Evolutionary conservation across 2,113 vertebrate genomes (phyloP), one percentile per base, ranked within the genome.

Genomic region (Origma solitaria): DNA sequence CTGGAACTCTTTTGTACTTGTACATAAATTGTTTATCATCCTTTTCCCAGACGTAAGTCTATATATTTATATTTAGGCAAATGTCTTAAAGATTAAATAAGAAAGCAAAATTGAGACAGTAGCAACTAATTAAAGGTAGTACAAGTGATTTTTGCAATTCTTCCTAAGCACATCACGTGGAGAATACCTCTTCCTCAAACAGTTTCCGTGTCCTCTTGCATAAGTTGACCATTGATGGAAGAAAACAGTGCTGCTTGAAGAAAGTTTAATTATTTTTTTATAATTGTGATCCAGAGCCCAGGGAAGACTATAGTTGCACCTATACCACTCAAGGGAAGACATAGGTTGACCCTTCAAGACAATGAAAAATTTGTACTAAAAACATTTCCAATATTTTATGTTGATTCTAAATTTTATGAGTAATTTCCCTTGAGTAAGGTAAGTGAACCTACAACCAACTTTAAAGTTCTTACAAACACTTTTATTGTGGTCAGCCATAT

Each of bases 141-240:
- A 35, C 17, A 7, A 64, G 25, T 19, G 2, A 57, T 31, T 90
- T 38, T 35, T 47, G 5, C 14, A 54, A 9, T 61, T 73, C 19
- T 72, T 86, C 19, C 13, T n/a, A 40, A 21, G 16, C 20, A 38
- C 7, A 28, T 19, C 1, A 1, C 2, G 9, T 27, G 22, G 56
- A 53, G 15, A 79, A 9, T 19, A 27, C 7, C 4, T 50, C 18
- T 38, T 82, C 35, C n/a, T 83, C 54, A 83, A 53, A 35, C 0
- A 2, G 2, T 14, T 85, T 68, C 19, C 0, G 0, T 20, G 70
- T 77, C 8, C 8, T 78, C 38, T 58, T 62, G 14, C 15, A 6
- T 13, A 75, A 76, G 4, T 5, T 76, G 12, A 72, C 7, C 11
- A 38, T 0, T 30, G n/a, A 18, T 51, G 6, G 42, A 49, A 42